Evolutionary conservation across 2,888 invertebrate species (phyloP).

Genomic region (Agonum fuliginosum): DNA sequence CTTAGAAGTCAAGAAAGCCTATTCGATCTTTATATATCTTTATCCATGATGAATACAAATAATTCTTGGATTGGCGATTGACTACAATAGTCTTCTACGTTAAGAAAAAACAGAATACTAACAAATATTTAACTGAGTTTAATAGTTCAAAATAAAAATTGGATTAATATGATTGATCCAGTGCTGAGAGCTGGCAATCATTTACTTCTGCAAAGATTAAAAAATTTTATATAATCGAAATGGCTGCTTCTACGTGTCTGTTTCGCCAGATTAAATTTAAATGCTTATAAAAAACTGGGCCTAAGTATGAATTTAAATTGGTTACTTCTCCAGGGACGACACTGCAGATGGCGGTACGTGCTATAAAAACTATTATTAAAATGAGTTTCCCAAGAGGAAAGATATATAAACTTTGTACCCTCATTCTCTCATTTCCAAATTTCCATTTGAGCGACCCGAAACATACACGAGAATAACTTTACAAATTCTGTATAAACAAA

Average conservation of each 20-base stretch:
- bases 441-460: conserved; percentile 33
- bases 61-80: no score
- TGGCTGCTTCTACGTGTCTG: not conserved
- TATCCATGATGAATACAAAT: no score
- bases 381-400: conserved; percentile 39
- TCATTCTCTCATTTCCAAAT: conserved; percentile 31
- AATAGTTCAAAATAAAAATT: no score
- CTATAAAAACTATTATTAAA: conserved; percentile 44
- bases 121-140: no score
- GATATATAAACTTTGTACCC: conserved; percentile 42
- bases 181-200: not conserved
- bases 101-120: no score
- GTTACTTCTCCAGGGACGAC: conserved; percentile 11
- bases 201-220: not conserved
- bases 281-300: conserved; percentile 27
- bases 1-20: no score
- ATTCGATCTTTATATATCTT: no score
- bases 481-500: conserved; percentile 49
- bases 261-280: conserved; percentile 23
- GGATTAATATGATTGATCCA: not conserved
- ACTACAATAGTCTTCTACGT: no score
- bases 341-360: not conserved
- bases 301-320: conserved; percentile 22
- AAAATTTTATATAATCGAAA: not conserved
- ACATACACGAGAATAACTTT: conserved; percentile 32